Percentiles rank a stretch among this genome's conserved stretches.
These are phyloP conservation scores for Ctena decussata DNA, from an alignment of 2,888 invertebrate genomes.

Conservation along the genomic window DNA sequence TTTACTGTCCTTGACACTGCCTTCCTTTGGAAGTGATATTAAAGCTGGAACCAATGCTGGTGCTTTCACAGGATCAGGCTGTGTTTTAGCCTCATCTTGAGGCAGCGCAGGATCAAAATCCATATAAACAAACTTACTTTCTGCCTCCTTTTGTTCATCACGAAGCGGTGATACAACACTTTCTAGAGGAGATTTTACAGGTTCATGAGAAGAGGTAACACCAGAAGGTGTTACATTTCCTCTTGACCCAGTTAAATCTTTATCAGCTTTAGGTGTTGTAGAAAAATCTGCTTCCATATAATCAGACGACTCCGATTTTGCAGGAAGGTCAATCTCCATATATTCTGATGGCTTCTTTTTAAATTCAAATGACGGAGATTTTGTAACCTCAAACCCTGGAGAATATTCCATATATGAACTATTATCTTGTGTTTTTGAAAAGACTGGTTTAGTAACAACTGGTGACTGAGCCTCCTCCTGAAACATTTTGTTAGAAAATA, in stretches of 20 bases:
- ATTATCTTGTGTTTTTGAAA: slow-evolving; percentile 33
- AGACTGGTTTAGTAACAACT: background rate
- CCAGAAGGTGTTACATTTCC: no score
- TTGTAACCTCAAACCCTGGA: slow-evolving; percentile 45
- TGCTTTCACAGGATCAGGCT: slow-evolving; percentile 32
- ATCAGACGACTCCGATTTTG: slow-evolving; percentile 42
- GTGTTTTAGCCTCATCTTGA: background rate
- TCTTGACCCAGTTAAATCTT: no score
- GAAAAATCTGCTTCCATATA: slow-evolving; percentile 63
- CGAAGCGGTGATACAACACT: background rate
- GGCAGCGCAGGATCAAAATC: slow-evolving; percentile 65
- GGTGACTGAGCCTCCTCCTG: background rate
- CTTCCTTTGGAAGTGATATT: slow-evolving; percentile 34
- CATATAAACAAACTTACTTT: slow-evolving; percentile 63
- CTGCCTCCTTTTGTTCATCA: background rate
- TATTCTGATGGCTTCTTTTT: slow-evolving; percentile 13
- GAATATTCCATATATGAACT: slow-evolving; percentile 67
- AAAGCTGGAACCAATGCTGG: slow-evolving; percentile 64
- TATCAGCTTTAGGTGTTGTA: background rate
- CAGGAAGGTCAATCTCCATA: slow-evolving; percentile 16
- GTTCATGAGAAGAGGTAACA: no score
- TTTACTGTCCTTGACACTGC: background rate
- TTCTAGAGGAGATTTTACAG: no score
- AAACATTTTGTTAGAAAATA: slow-evolving; percentile 57
- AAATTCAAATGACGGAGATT: slow-evolving; percentile 16